These are phyloP conservation scores for Lamprotornis superbus DNA, from an alignment of 2,113 vertebrate genomes.

Conservation along the genomic window DNA sequence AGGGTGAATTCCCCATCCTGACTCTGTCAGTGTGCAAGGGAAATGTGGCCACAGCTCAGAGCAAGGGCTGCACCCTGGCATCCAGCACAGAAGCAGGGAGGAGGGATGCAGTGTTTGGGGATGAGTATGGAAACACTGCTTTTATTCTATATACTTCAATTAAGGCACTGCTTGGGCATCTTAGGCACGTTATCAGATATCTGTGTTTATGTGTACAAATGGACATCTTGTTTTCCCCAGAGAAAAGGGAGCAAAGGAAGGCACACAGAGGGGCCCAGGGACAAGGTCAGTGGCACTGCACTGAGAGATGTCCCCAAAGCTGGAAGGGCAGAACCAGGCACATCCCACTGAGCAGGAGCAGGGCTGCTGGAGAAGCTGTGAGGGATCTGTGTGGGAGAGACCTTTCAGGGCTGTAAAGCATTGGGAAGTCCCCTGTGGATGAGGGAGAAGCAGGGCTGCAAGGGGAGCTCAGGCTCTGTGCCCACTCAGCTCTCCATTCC, in stretches of 20 bases:
- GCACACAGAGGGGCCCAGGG: fast-evolving
- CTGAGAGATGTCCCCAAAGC: neutral
- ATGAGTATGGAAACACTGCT: neutral
- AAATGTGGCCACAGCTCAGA: neutral
- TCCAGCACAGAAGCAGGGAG: neutral
- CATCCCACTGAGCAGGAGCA: fast-evolving
- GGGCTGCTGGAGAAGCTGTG: neutral
- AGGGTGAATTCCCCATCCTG: fast-evolving
- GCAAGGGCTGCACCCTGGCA: too few relatives aligned
- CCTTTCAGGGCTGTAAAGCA: neutral
- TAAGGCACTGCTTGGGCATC: neutral
- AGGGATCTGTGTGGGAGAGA: neutral
- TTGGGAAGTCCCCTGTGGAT: fast-evolving
- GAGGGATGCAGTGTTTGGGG: neutral
- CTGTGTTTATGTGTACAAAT: neutral
- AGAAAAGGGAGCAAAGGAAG: neutral
- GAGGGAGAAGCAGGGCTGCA: neutral
- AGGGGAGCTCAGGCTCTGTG: neutral
- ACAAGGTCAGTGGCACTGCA: neutral
- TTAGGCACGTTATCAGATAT: neutral
- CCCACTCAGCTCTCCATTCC: neutral
- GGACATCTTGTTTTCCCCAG: neutral
- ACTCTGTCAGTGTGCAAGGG: fast-evolving
- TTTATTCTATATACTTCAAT: neutral
- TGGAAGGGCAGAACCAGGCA: neutral